These are phyloP conservation scores for Zeus faber DNA, from an alignment of 2,113 vertebrate genomes.

Conservation along the genomic window DNA sequence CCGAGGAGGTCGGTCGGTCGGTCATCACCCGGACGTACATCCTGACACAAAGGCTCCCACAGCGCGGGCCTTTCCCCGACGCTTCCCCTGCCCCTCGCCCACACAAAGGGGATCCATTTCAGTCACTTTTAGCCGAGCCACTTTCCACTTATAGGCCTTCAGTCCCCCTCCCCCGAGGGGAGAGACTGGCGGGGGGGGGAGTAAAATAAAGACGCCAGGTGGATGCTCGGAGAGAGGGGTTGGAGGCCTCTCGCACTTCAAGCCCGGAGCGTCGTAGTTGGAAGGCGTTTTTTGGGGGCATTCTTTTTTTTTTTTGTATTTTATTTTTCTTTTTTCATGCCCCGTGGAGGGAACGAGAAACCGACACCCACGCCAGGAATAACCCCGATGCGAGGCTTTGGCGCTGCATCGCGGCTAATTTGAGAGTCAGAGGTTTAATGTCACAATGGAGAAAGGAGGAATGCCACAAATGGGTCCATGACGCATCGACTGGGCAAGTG, in stretches of 20 bases:
- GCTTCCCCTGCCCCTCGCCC: constrained; percentile 31
- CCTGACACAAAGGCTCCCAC: constrained; percentile 37
- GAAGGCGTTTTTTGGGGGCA: background rate
- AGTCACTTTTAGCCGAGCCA: constrained; percentile 52
- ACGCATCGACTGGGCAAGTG: background rate
- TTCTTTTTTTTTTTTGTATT: background rate
- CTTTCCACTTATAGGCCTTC: constrained; percentile 44
- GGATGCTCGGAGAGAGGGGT: constrained; percentile 41
- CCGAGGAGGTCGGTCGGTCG: too few species aligned
- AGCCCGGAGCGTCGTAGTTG: constrained; percentile 10
- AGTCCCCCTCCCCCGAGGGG: constrained; percentile 46
- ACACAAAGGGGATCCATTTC: constrained; percentile 71
- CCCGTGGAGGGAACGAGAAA: constrained; percentile 15
- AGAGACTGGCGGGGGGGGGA: constrained; percentile 5
- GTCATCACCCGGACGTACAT: constrained; percentile 1
- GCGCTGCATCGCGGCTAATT: background rate
- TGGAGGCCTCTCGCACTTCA: constrained; percentile 33
- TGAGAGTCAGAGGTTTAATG: background rate
- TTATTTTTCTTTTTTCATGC: constrained; percentile 17
- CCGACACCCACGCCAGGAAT: constrained; percentile 16
- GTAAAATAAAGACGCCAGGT: constrained; percentile 62
- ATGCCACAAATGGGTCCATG: background rate
- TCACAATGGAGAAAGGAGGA: background rate
- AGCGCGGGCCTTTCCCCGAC: constrained; percentile 38
- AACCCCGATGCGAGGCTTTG: background rate